Conservation (phyloP, 1,140 invertebrate species). For the Capitella teleta region DNA sequence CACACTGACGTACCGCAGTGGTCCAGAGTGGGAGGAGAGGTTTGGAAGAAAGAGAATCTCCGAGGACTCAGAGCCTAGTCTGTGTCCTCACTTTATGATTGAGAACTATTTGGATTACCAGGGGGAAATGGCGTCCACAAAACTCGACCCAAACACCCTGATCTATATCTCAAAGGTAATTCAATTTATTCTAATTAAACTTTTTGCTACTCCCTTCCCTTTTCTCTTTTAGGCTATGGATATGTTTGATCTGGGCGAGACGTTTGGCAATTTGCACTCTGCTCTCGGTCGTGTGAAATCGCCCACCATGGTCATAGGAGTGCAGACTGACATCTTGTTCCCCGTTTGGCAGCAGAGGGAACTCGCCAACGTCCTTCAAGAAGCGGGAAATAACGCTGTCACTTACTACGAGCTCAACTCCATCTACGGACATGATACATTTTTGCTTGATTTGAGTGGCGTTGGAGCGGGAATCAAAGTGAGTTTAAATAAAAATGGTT, state of each 20-base stretch:
- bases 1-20: conserved; percentile 40
- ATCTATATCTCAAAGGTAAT: conserved; percentile 41
- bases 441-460: conserved; percentile 38
- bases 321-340: conserved; percentile 40
- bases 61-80: conserved; percentile 15
- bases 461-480: conserved; percentile 40
- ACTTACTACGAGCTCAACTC: conserved; percentile 41
- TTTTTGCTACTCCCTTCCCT: background rate
- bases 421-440: conserved; percentile 43
- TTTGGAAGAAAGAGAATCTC: conserved; percentile 36
- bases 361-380: conserved; percentile 24
- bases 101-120: conserved; percentile 41
- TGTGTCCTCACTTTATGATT: conserved; percentile 39
- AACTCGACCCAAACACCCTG: conserved; percentile 41
- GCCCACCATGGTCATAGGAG: conserved; percentile 38
- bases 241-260: conserved; percentile 37
- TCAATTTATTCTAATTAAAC: too few relatives aligned
- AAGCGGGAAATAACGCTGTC: conserved; percentile 32
- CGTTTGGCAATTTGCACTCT: conserved; percentile 19
- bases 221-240: conserved; percentile 35
- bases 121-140: conserved; percentile 37
- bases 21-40: conserved; percentile 39
- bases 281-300: conserved; percentile 27
- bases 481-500: background rate
- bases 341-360: conserved; percentile 39